Percentiles rank a stretch among this genome's conserved stretches.
Conservation (phyloP, 2,797 vertebrate species). For the Acrossocheilus wenchowensis region DNA sequence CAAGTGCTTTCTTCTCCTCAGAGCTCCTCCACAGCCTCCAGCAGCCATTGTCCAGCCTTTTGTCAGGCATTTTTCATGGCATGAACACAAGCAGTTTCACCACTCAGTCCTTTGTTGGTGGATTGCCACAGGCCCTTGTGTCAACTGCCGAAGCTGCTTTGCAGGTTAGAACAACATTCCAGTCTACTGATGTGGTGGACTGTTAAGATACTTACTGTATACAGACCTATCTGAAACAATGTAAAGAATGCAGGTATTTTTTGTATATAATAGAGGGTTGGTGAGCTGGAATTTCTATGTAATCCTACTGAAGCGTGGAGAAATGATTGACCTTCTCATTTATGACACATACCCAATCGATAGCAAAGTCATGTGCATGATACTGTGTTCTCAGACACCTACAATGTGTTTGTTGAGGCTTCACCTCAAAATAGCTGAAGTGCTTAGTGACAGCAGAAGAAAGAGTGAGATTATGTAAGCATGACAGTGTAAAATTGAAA, state of each 20-base stretch:
- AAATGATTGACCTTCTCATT: not conserved
- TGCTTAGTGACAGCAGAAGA: not conserved
- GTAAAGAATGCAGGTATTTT: not conserved
- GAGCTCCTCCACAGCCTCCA: constrained; percentile 70
- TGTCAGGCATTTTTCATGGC: constrained; percentile 55
- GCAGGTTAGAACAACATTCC: constrained; percentile 70
- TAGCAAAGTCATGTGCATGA: not conserved
- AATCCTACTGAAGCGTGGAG: not conserved
- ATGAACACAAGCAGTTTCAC: constrained; percentile 65
- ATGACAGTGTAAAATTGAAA: not conserved
- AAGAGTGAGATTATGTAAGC: not conserved
- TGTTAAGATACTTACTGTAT: not conserved
- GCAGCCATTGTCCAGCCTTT: constrained; percentile 63
- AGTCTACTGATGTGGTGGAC: not conserved
- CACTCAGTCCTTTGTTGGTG: constrained; percentile 52
- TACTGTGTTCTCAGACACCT: not conserved
- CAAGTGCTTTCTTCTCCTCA: constrained; percentile 53
- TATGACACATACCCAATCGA: not conserved
- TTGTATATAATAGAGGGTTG: constrained; percentile 18
- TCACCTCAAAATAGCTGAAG: not conserved
- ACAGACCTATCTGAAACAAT: not conserved
- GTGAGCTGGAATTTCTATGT: not conserved
- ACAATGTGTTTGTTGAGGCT: not conserved
- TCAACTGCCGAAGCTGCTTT: constrained; percentile 62
- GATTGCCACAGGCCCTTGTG: constrained; percentile 64